These are phyloP conservation scores for Delia radicum DNA, from an alignment of 1,140 invertebrate genomes.

Conservation along the genomic window DNA sequence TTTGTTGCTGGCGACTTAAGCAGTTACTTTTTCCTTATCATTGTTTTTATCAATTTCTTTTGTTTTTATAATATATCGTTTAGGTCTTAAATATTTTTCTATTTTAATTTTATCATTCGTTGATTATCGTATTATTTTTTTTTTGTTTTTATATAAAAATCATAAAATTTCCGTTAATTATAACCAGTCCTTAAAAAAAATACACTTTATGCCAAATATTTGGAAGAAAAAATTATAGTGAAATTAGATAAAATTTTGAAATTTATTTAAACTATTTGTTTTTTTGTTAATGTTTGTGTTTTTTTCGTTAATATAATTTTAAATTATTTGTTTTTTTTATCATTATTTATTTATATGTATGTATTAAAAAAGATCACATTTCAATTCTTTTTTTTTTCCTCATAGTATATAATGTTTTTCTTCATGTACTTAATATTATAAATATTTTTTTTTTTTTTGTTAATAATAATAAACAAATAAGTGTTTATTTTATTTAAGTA, in stretches of 20 bases:
- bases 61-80: too few relatives aligned
- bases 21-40: too few relatives aligned
- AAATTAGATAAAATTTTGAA: not conserved
- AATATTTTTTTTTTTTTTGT: conserved; percentile 18
- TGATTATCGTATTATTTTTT: too few relatives aligned
- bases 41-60: too few relatives aligned
- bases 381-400: conserved; percentile 53
- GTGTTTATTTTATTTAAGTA: conserved; percentile 18
- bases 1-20: too few relatives aligned
- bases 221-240: not conserved
- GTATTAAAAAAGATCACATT: conserved; percentile 50
- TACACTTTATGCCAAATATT: conserved; percentile 30
- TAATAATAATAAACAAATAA: conserved; percentile 31
- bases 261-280: not conserved
- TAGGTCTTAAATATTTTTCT: too few relatives aligned
- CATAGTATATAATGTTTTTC: conserved; percentile 28
- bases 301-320: not conserved
- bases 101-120: too few relatives aligned
- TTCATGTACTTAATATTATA: conserved; percentile 15
- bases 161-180: conserved; percentile 52
- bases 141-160: not conserved
- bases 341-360: conserved; percentile 37
- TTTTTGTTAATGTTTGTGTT: not conserved
- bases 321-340: conserved; percentile 20
- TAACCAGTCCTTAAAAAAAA: conserved; percentile 55